Evolutionary conservation across 2,888 invertebrate species (phyloP), one percentile per base, ranked within the genome.

Genomic region (Harpalus rufipes): DNA sequence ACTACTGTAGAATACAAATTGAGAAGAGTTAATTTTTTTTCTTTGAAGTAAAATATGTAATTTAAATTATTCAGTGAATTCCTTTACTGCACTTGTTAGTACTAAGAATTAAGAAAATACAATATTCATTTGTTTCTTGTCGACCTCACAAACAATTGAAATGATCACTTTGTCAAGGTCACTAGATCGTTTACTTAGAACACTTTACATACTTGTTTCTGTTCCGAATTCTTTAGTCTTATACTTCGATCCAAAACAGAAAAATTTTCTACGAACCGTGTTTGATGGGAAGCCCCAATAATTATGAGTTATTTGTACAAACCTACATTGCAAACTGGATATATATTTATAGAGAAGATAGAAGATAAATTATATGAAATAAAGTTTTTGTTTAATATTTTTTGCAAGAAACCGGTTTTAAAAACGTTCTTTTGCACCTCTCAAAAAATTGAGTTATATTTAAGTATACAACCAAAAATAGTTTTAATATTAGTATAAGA

Each of bases 191-290:
- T 74, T 74, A 74, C 72, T 74, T 18, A 44, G 72, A 74, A 74
- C 44, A 74, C 72, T 68, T 68, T 74, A 74, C 72, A 74, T 74
- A 74, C 18, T 74, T 16, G 72, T 68, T 68, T 68, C 18, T 41
- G 18, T 74, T 44, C 41, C 18, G 18, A 74, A 74, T 74, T 74
- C 72, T 44, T 74, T 74, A 14, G 18, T 44, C 4, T 74, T 14
- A 74, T 41, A 51, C 14, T 18, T 14, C 14, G 44, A 44, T 44
- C 44, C 18, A 16, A 74, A 74, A 41, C 18, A 1, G 44, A 10
- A 51, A 10, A 18, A 0, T 16, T 44, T 74, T 74, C 72, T 18
- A 10, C 18, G 72, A 74, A 74, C 12, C 44, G 41, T 16, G 14
- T 16, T 0, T 12, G 39, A 32, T 25, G 68, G 68, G 68, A 68